Evolutionary conservation across 2,797 vertebrate genomes (phyloP).

Genomic region (Paguma larvata): DNA sequence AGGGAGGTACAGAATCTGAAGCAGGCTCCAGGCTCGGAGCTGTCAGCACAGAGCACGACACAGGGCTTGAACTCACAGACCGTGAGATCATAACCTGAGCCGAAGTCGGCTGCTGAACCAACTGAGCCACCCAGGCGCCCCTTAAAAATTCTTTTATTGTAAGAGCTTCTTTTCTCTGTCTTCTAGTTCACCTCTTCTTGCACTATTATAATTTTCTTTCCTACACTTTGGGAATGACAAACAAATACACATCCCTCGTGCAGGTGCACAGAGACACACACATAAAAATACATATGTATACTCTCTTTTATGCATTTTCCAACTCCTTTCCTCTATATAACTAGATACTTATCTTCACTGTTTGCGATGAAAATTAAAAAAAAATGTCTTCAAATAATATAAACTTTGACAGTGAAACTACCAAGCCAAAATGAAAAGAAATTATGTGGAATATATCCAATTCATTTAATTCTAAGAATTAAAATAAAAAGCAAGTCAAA

Average conservation of each 20-base stretch:
- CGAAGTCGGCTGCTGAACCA: no score
- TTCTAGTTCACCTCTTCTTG: not conserved
- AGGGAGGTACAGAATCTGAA: no score
- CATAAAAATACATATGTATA: accelerated
- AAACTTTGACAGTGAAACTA: not conserved
- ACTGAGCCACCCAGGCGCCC: no score
- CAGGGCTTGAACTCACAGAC: no score
- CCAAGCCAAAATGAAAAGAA: not conserved
- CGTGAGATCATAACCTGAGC: no score
- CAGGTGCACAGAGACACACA: not conserved
- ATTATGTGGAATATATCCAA: not conserved
- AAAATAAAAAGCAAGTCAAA: not conserved
- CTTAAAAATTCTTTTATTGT: not conserved
- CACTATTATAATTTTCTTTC: not conserved
- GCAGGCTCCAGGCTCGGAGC: no score
- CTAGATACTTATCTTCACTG: not conserved
- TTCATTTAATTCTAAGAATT: not conserved
- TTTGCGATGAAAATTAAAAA: not conserved
- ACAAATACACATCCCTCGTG: not conserved
- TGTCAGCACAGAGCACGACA: no score
- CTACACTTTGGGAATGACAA: not conserved
- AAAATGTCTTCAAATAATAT: not conserved
- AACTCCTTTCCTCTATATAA: not conserved
- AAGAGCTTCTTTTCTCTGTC: not conserved
- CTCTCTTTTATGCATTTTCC: not conserved